A percentile compares a stretch with the other conserved stretches of the same genome.
phyloP scores from a whole-genome alignment of 2,888 invertebrate genomes.

The Paralinhomoeus sp. region DNA sequence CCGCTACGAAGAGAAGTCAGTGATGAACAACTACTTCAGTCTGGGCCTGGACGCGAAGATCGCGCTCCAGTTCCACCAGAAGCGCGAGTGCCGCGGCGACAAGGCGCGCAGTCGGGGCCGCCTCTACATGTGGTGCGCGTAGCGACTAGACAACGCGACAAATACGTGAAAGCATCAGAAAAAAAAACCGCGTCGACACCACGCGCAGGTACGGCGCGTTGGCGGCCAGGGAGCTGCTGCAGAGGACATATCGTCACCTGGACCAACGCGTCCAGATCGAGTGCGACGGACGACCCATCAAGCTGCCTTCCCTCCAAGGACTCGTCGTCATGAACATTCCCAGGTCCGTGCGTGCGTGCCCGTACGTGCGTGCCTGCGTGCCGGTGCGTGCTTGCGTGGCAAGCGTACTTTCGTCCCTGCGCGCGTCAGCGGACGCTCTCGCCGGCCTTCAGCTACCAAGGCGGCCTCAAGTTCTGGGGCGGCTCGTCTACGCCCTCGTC shows the following conservation, averaged over 20 bases:
- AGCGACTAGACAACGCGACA: too few species aligned
- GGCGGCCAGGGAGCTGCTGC: constrained; percentile 34
- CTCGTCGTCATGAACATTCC: constrained; percentile 89
- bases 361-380: too few species aligned
- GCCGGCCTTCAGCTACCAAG: too few species aligned
- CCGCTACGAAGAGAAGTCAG: constrained; percentile 66
- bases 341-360: too few species aligned
- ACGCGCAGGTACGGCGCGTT: constrained; percentile 40
- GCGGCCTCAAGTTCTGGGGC: constrained; percentile 98
- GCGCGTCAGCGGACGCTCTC: too few species aligned
- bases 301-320: constrained; percentile 70
- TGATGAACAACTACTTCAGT: constrained; percentile 97
- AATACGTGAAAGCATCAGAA: too few species aligned
- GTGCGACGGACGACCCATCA: constrained; percentile 84
- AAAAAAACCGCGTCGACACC: too few species aligned
- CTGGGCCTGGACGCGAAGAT: constrained; percentile 96
- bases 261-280: constrained; percentile 82
- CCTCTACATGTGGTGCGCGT: constrained; percentile 95
- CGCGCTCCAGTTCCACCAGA: constrained; percentile 81
- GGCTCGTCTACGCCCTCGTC: too few species aligned
- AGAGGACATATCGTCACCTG: constrained; percentile 78
- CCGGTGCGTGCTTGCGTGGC: too few species aligned
- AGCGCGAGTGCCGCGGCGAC: too few species aligned
- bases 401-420: too few species aligned
- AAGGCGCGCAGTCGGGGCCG: constrained; percentile 51